These are phyloP conservation scores for Arrhopalites spinosus DNA, from an alignment of 2,888 invertebrate species.

Conservation along the genomic window DNA sequence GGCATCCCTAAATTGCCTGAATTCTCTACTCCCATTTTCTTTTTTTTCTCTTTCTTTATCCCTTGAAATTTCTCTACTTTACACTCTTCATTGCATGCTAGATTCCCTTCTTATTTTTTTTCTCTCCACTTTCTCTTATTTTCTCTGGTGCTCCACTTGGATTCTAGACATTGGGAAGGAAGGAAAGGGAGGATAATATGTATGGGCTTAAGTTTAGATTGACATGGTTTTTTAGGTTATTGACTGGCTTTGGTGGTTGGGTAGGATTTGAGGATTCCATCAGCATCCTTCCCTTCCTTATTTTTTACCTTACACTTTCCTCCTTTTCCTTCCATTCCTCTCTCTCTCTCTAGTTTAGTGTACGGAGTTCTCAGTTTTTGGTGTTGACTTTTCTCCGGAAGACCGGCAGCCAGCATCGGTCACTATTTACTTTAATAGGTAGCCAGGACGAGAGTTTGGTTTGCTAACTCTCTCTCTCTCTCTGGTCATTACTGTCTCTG, in stretches of 20 bases:
- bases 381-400: constrained; percentile 17
- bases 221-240: constrained; percentile 8
- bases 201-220: neutral
- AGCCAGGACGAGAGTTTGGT: neutral
- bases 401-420: constrained; percentile 20
- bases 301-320: constrained; percentile 6
- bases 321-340: neutral
- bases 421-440: constrained; percentile 22
- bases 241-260: constrained; percentile 2
- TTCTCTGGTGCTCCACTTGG: neutral
- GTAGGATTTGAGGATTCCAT: constrained; percentile 19
- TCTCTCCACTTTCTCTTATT: neutral
- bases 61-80: neutral
- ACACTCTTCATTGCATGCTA: neutral
- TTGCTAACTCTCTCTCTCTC: constrained; percentile 1
- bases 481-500: neutral
- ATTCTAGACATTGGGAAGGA: neutral
- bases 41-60: constrained; percentile 2
- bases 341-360: neutral
- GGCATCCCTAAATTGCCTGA: constrained; percentile 32
- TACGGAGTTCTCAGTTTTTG: neutral
- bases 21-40: constrained; percentile 6
- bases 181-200: neutral
- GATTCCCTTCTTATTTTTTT: neutral
- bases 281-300: constrained; percentile 2